Percentiles rank a stretch among this genome's conserved stretches.
Evolutionary conservation across 2,888 invertebrate species (phyloP).

Genomic region (Agapostemon virescens): DNA sequence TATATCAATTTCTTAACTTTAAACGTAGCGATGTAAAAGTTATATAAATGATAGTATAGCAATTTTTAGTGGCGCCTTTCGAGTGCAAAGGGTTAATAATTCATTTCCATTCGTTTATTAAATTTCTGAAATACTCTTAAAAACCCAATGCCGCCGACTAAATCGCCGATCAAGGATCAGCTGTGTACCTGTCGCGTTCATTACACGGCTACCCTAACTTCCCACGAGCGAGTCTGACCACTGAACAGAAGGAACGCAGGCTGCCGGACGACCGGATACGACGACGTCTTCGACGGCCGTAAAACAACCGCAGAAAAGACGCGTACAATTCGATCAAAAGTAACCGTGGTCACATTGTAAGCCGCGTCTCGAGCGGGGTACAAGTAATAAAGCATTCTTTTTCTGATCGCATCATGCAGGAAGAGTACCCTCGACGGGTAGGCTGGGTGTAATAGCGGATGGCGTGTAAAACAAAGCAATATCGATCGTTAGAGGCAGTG

Average conservation of each 20-base stretch:
- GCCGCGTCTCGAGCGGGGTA: too few relatives aligned
- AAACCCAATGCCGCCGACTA: not conserved
- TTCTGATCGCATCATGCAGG: not conserved
- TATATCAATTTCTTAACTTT: too few relatives aligned
- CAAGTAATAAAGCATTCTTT: not conserved
- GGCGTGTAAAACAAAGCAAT: slow-evolving; percentile 31
- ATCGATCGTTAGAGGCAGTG: slow-evolving; percentile 52
- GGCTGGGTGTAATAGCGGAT: slow-evolving; percentile 25
- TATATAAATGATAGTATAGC: too few relatives aligned
- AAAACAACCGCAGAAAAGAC: not conserved
- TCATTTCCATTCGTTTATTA: too few relatives aligned
- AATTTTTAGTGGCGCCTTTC: too few relatives aligned
- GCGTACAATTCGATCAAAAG: not conserved
- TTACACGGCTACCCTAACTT: not conserved
- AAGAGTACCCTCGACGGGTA: not conserved
- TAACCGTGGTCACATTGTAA: not conserved
- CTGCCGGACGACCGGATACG: not conserved
- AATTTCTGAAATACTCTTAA: not conserved
- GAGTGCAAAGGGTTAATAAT: too few relatives aligned
- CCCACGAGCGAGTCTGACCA: not conserved
- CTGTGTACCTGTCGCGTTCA: not conserved
- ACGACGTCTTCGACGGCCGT: not conserved
- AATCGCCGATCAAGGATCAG: not conserved
- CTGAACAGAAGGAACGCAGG: not conserved
- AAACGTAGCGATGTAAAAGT: too few relatives aligned